A percentile compares a stretch with the other conserved stretches of the same genome.
Conservation (phyloP, 1,140 invertebrate genomes). For the Panulirus ornatus region DNA sequence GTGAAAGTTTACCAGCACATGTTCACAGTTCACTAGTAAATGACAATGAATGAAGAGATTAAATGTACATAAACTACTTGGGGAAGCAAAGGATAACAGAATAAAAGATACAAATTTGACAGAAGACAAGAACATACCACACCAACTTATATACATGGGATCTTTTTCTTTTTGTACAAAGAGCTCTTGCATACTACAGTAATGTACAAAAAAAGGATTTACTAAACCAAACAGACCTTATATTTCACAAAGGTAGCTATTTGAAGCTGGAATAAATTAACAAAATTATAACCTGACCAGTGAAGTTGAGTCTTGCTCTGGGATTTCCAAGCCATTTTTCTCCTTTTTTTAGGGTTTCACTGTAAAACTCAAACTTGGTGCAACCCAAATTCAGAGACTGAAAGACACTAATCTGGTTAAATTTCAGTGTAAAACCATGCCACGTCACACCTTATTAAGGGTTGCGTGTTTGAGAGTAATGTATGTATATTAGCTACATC, state of each 20-base stretch:
- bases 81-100: slow-evolving; percentile 35
- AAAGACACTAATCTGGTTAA: slow-evolving; percentile 40
- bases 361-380: slow-evolving; percentile 22
- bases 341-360: slow-evolving; percentile 1
- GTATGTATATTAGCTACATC: slow-evolving; percentile 39
- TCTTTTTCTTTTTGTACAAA: slow-evolving; percentile 65
- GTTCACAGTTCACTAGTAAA: slow-evolving; percentile 62
- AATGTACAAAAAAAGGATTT: slow-evolving; percentile 69
- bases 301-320: slow-evolving; percentile 21
- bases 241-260: slow-evolving; percentile 56
- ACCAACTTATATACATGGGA: slow-evolving; percentile 71
- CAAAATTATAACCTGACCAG: slow-evolving; percentile 38
- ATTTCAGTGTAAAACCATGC: slow-evolving; percentile 61
- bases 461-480: slow-evolving; percentile 52
- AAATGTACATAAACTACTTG: slow-evolving; percentile 61
- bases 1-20: slow-evolving; percentile 52
- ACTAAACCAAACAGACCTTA: slow-evolving; percentile 48
- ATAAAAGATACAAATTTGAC: slow-evolving; percentile 44
- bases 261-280: slow-evolving; percentile 57
- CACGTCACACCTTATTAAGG: slow-evolving; percentile 65
- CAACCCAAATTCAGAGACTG: slow-evolving; percentile 35
- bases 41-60: slow-evolving; percentile 67
- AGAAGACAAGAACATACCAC: slow-evolving; percentile 70
- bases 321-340: neutral
- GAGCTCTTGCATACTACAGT: slow-evolving; percentile 68